Conservation (phyloP, 2,797 vertebrate species). For the Amniataba percoides region DNA sequence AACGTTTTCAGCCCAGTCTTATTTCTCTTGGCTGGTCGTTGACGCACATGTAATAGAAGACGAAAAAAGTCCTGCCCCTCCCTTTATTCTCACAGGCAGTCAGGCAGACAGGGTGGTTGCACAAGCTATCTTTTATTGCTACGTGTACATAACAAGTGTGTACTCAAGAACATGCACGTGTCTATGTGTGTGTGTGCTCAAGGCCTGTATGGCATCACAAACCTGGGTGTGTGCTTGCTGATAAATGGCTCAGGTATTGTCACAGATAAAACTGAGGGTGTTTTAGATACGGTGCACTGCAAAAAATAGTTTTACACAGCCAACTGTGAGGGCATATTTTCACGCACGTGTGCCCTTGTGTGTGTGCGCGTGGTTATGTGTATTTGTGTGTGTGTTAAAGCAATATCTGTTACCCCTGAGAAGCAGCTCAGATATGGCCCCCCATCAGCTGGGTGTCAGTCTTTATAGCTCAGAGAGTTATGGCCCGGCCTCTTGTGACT, state of each 20-base stretch:
- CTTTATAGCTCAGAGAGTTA: slow-evolving; percentile 74
- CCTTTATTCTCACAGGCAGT: slow-evolving; percentile 33
- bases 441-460: slow-evolving; percentile 57
- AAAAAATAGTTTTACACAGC: slow-evolving; percentile 14
- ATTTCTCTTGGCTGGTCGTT: slow-evolving; percentile 10
- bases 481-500: slow-evolving; percentile 34
- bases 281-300: background rate
- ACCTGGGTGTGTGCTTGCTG: slow-evolving; percentile 50
- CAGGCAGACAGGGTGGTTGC: slow-evolving; percentile 19
- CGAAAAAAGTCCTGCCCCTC: slow-evolving; percentile 21
- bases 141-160: slow-evolving; percentile 26
- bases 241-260: slow-evolving; percentile 12
- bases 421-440: slow-evolving; percentile 45
- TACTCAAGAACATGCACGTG: slow-evolving; percentile 5
- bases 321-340: slow-evolving; percentile 8
- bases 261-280: slow-evolving; percentile 2
- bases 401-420: slow-evolving; percentile 38
- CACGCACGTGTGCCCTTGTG: background rate
- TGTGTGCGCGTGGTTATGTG: slow-evolving; percentile 34
- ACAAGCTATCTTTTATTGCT: slow-evolving; percentile 46
- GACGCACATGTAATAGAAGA: slow-evolving; percentile 20
- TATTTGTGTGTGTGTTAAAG: slow-evolving; percentile 4
- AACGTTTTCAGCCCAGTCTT: slow-evolving; percentile 4
- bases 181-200: slow-evolving; percentile 30
- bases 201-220: slow-evolving; percentile 5